Evolutionary conservation across 1,140 invertebrate species (phyloP).

Genomic region (Ooceraea biroi): DNA sequence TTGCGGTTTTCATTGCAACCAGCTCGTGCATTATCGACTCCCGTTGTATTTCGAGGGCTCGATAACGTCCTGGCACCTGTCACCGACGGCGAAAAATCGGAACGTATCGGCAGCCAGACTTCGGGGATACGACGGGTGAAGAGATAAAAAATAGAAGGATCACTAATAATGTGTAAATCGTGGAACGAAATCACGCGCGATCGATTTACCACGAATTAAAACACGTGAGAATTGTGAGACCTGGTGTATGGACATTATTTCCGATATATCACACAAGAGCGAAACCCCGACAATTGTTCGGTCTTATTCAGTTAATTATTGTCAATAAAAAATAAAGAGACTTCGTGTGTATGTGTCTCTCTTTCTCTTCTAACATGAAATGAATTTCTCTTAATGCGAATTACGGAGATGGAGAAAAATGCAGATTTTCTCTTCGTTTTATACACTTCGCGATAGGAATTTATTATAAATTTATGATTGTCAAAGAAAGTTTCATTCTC

Average conservation of each 20-base stretch:
- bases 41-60: slow-evolving; percentile 61
- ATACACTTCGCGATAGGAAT: background rate
- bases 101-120: slow-evolving; percentile 54
- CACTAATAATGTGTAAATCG: slow-evolving; percentile 32
- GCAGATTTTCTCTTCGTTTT: background rate
- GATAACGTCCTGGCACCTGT: slow-evolving; percentile 65
- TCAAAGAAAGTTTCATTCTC: background rate
- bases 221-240: too few species aligned
- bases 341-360: too few species aligned
- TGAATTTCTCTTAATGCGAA: too few species aligned
- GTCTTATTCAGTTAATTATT: too few species aligned
- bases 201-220: background rate
- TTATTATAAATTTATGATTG: slow-evolving; percentile 11
- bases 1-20: slow-evolving; percentile 60
- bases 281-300: too few species aligned
- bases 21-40: slow-evolving; percentile 62
- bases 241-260: too few species aligned
- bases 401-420: background rate
- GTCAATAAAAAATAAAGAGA: too few species aligned
- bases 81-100: slow-evolving; percentile 59
- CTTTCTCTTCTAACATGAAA: too few species aligned
- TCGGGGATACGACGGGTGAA: slow-evolving; percentile 28
- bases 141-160: slow-evolving; percentile 47
- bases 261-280: too few species aligned
- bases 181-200: background rate